Base-by-base conservation (phyloP, 2,888 invertebrate species). In the Eupithecia inturbata region DNA sequence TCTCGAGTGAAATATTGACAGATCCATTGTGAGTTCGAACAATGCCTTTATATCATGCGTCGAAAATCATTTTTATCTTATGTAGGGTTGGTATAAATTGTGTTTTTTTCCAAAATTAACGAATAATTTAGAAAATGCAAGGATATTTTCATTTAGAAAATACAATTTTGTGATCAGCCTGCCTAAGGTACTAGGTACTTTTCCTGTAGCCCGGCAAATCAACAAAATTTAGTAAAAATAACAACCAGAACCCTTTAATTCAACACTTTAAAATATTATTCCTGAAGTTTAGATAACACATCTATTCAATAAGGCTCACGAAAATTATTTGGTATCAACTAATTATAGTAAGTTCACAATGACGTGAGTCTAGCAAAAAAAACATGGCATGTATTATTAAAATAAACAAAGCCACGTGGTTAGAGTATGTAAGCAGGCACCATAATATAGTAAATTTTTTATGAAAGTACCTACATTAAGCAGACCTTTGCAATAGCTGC, bases 1-100 rank as follows among this genome's bases (percentile, higher is more conserved):
- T 89, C 87, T 88, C 85, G 82, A 88, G 85, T 88, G 88, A 89
- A 91, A 91, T 92, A 92, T 92, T 92, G 92, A 92, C 92, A 91
- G 89, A 87, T 88, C 91, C 85, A 90, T 93, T 93, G 92, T 93
- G 82, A 84, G 82, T 84, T 82, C 82, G 88, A 90, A 93, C 92
- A 93, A 93, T 91, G 83, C 87, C 75, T 78, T 77, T 66, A 26
- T 66, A 33, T 4, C 63, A 64, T 64, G 33, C 36, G 63, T 64
- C 57, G 57, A 33, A 64, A 33, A 64, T 33, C 19, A 36, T 64
- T 64, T 36, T 36, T 64, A 64, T 36, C 5, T 31, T 62, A 62
- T 26, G 26, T 5, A 57, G 26, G 57, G 14, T 22, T 57, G 5
- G 26, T 26, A 57, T 14, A 26, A 26, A 14, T 26, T 26, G 57